Base-by-base conservation (phyloP, 92 coral and sea anemone genomes). In the Isaurus tuberculatus region DNA sequence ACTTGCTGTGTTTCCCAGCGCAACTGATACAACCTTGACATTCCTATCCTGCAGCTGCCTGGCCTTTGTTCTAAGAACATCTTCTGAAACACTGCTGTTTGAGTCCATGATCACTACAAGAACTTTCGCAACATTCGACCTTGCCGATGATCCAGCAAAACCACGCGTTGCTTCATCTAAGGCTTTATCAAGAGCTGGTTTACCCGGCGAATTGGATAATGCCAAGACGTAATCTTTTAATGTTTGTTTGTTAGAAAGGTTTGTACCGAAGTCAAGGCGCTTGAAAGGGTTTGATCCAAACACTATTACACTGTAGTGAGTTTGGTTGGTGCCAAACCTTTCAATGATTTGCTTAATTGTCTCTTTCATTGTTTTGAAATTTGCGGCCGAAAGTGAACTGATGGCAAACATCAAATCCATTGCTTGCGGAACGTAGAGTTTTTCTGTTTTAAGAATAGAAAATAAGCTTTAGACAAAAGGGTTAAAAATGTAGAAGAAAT, bases 361-460 rank as follows among this genome's bases (percentile, higher is more conserved):
- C 70, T 90, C 86, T 37, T 93, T 93, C 92, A 91, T 88, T 33
- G 85, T 79, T 55, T 83, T 87, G 25, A 91, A 85, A 37, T 92
- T 91, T 22, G 75, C 60, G 7, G 75, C 70, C 72, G 91, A 70
- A 31, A 73, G 79, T 26, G 94, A 88, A 40, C 92, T 83, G 42
- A 95, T 80, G 10, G 95, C 98, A 84, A 95, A 93, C 15, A 89
- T 85, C 63, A 95, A 80, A 82, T 95, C 98, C 83, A 95, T 75
- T 7, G 79, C 94, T 13, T 92, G 63, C 3, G 2, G 91, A 9
- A 85, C 83, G 32, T 75, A 55, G 29, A 86, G 65, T 65, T 44
- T 77, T 19, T 77, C 82, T 77, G 69, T 27, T 58, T 25, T 27
- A 55, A 34, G 15, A 34, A 17, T 17, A 77, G 32, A 26, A 22